These are phyloP conservation scores for Rhadina sibilatrix DNA, from an alignment of 2,113 vertebrate genomes.

Conservation along the genomic window DNA sequence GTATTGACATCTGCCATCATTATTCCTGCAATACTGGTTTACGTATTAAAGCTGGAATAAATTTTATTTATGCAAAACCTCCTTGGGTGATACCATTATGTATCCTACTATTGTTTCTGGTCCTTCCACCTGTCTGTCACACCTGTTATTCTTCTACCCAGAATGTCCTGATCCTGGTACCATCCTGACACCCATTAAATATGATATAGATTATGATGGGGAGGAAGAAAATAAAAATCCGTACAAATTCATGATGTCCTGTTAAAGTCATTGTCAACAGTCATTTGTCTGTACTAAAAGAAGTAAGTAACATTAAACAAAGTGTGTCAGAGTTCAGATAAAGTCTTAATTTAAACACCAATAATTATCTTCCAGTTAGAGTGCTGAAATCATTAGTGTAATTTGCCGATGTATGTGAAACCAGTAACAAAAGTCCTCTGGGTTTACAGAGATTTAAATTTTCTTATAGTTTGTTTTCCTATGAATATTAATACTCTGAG, in stretches of 20 bases:
- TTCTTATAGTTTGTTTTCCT: neutral
- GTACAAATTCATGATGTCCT: neutral
- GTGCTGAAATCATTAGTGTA: neutral
- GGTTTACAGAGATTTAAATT: neutral
- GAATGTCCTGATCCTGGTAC: neutral
- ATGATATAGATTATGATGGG: too few relatives aligned
- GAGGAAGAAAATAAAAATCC: neutral
- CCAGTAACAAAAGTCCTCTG: neutral
- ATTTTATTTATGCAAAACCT: neutral
- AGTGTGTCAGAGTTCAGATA: neutral
- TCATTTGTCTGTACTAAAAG: neutral
- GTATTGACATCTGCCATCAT: neutral
- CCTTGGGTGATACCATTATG: neutral
- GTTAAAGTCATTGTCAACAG: neutral
- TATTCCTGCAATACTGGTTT: neutral
- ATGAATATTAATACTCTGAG: slow-evolving; percentile 3
- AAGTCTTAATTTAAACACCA: neutral
- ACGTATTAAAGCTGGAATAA: neutral
- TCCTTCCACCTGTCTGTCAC: neutral
- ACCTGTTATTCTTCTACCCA: neutral
- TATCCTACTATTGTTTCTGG: neutral
- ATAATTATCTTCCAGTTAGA: neutral
- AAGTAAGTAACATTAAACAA: neutral
- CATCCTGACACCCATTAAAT: neutral
- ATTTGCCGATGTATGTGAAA: slow-evolving; percentile 4